A percentile compares a stretch with the other conserved stretches of the same genome.
phyloP scores from a whole-genome alignment of 2,113 vertebrate species.

The Epinephelus cyanopodus region DNA sequence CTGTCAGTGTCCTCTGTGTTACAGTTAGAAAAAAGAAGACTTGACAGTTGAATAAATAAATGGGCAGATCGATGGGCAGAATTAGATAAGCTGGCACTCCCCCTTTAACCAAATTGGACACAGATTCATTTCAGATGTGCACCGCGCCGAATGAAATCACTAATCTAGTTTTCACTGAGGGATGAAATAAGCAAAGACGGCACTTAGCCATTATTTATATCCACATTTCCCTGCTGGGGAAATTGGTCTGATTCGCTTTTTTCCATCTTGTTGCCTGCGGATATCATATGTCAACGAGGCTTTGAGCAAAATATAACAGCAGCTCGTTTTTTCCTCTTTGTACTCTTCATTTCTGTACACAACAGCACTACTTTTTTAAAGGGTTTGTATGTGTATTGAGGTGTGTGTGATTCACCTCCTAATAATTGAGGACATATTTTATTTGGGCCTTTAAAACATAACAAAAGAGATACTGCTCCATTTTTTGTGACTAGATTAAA shows the following conservation, averaged over 20 bases:
- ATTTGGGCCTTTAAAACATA: too few species aligned
- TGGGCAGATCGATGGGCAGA: not conserved
- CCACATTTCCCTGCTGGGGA: slow-evolving; percentile 3
- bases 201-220: slow-evolving; percentile 39
- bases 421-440: too few species aligned
- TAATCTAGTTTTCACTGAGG: slow-evolving; percentile 12
- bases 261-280: slow-evolving; percentile 26
- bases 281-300: slow-evolving; percentile 9
- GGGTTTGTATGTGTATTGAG: too few species aligned
- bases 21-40: not conserved
- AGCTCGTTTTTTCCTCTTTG: not conserved
- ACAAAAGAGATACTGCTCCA: too few species aligned
- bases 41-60: not conserved
- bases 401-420: too few species aligned
- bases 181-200: slow-evolving; percentile 18
- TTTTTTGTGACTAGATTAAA: not conserved
- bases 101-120: slow-evolving; percentile 15
- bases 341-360: too few species aligned
- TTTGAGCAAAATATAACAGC: slow-evolving; percentile 8
- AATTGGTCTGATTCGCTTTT: slow-evolving; percentile 34
- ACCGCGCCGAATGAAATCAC: not conserved
- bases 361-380: too few species aligned
- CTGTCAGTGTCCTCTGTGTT: not conserved
- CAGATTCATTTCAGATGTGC: slow-evolving; percentile 30
- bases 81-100: not conserved